A percentile compares a stretch with the other conserved stretches of the same genome.
Evolutionary conservation across 64 coral and sea anemone genomes (phyloP).

Genomic region (Montipora capricornis): DNA sequence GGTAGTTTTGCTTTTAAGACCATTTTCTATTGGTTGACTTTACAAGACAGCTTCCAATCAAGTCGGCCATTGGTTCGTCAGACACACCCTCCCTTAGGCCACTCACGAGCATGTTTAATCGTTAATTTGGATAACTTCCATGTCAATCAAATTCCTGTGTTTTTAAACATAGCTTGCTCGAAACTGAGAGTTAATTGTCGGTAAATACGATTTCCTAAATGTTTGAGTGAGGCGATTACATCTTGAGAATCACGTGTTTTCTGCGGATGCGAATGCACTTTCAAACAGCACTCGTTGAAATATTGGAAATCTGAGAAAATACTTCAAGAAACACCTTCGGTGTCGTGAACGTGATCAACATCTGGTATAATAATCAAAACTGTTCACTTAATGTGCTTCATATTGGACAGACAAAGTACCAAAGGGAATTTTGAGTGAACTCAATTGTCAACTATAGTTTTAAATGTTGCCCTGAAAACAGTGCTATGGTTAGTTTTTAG

Average conservation of each 20-base stretch:
- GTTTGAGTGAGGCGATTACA: constrained; percentile 4
- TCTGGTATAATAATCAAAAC: constrained; percentile 41
- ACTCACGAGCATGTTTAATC: constrained; percentile 86
- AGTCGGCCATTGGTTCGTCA: constrained; percentile 50
- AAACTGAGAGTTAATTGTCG: constrained; percentile 38
- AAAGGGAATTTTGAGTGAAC: neutral
- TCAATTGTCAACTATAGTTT: neutral
- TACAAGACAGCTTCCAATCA: neutral
- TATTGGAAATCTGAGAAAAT: neutral
- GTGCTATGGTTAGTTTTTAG: neutral
- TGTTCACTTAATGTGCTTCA: constrained; percentile 24
- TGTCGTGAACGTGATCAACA: neutral
- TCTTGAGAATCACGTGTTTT: neutral
- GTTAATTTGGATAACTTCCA: constrained; percentile 92
- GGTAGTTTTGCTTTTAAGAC: constrained; percentile 46
- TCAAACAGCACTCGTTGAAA: neutral
- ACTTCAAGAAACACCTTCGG: neutral
- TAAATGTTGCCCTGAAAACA: neutral
- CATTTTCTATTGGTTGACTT: constrained; percentile 19
- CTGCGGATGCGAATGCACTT: neutral
- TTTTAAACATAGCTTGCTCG: constrained; percentile 63
- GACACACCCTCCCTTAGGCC: constrained; percentile 47
- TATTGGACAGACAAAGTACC: constrained; percentile 8
- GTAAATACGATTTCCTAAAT: constrained; percentile 17
- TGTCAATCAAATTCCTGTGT: constrained; percentile 92